A percentile compares a stretch with the other conserved stretches of the same genome.
Conservation (phyloP, 2,888 invertebrate genomes). For the Macrosiphum euphorbiae region DNA sequence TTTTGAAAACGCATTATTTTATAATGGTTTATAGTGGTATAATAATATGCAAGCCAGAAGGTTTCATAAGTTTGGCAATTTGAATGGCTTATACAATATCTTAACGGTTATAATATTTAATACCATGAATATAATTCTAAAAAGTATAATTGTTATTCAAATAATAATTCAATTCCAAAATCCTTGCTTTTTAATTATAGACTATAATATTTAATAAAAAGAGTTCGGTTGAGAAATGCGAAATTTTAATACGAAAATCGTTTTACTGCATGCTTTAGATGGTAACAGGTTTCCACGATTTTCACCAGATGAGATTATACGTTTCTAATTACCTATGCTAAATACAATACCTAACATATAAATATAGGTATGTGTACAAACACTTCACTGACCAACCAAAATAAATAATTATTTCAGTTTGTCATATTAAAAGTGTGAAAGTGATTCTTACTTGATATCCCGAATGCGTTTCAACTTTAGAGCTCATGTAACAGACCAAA, state of each 20-base stretch:
- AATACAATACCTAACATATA: too few relatives aligned
- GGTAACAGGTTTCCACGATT: neutral
- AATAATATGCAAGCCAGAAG: neutral
- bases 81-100: neutral
- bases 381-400: neutral
- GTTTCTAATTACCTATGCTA: too few relatives aligned
- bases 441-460: slow-evolving; percentile 53
- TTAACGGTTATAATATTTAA: neutral
- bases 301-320: neutral
- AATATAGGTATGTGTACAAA: neutral
- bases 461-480: neutral
- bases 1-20: neutral
- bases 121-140: neutral
- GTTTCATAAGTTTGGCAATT: neutral
- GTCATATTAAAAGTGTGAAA: neutral
- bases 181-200: neutral
- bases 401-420: neutral
- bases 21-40: neutral
- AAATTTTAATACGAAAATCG: neutral
- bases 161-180: neutral
- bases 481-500: slow-evolving; percentile 59
- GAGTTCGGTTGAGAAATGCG: neutral
- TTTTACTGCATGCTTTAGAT: neutral
- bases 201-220: neutral
- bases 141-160: neutral